Evolutionary conservation across 1,140 invertebrate genomes (phyloP).

Genomic region (Megalonaias nervosa): DNA sequence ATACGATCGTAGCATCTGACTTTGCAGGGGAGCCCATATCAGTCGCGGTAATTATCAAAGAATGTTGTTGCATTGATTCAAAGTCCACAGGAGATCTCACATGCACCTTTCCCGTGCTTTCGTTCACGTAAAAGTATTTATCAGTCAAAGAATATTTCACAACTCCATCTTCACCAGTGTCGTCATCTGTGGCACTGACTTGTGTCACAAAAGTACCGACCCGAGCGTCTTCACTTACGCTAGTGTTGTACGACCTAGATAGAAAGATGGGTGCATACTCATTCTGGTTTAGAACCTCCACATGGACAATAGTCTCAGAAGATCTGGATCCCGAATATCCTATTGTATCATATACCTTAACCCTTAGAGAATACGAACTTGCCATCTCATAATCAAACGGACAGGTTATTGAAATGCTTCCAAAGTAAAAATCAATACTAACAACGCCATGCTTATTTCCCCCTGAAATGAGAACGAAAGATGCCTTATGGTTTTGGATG

Average conservation of each 20-base stretch:
- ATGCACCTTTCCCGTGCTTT: too few relatives aligned
- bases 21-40: neutral
- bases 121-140: too few relatives aligned
- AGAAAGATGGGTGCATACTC: constrained; percentile 94
- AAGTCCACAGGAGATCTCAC: too few relatives aligned
- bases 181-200: constrained; percentile 57
- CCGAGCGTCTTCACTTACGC: constrained; percentile 53
- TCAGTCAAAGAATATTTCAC: neutral
- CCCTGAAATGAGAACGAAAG: too few relatives aligned
- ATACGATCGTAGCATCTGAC: constrained; percentile 14
- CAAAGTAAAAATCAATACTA: constrained; percentile 34
- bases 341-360: constrained; percentile 24
- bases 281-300: constrained; percentile 91
- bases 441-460: constrained; percentile 1
- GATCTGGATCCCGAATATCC: too few relatives aligned
- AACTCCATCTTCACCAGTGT: constrained; percentile 44
- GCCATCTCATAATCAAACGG: constrained; percentile 51
- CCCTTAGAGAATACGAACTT: constrained; percentile 42
- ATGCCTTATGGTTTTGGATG: too few relatives aligned
- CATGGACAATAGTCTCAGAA: constrained; percentile 74
- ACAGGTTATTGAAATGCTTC: constrained; percentile 33
- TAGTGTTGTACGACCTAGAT: constrained; percentile 75
- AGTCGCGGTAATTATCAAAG: too few relatives aligned
- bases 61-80: too few relatives aligned
- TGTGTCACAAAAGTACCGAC: constrained; percentile 52